Percentiles rank a stretch among this genome's conserved stretches.
phyloP scores from a whole-genome alignment of 2,888 invertebrate species.

The Ceriagrion tenellum region DNA sequence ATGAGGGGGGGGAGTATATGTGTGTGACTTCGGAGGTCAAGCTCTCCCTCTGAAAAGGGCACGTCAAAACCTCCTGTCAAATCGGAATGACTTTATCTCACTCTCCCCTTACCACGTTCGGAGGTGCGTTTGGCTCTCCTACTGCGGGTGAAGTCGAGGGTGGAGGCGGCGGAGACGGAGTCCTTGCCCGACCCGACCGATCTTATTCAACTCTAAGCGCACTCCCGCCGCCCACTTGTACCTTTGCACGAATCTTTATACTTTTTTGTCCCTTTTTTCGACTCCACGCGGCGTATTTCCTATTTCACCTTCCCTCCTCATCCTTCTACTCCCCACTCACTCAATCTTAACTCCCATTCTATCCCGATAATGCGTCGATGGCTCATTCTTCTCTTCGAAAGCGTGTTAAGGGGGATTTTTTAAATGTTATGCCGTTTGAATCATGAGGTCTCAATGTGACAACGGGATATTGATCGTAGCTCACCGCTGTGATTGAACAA shows the following conservation, averaged over 20 bases:
- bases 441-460: neutral
- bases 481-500: neutral
- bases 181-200: neutral
- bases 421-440: neutral
- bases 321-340: neutral
- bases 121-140: neutral
- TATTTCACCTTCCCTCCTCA: neutral
- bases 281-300: neutral
- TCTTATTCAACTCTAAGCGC: neutral
- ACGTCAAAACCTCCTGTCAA: slow-evolving; percentile 63
- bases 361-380: too few species aligned
- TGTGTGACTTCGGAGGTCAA: neutral
- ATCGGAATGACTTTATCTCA: slow-evolving; percentile 64
- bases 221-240: neutral
- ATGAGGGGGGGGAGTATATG: neutral
- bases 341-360: too few species aligned
- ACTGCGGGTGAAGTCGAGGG: neutral
- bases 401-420: too few species aligned
- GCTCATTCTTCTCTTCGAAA: too few species aligned
- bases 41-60: slow-evolving; percentile 31
- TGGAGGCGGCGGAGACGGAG: neutral
- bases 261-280: neutral
- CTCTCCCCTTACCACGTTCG: neutral
- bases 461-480: neutral
- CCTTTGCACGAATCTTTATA: neutral